These are phyloP conservation scores for Diadophis punctatus DNA, from an alignment of 2,113 vertebrate genomes.

Conservation along the genomic window DNA sequence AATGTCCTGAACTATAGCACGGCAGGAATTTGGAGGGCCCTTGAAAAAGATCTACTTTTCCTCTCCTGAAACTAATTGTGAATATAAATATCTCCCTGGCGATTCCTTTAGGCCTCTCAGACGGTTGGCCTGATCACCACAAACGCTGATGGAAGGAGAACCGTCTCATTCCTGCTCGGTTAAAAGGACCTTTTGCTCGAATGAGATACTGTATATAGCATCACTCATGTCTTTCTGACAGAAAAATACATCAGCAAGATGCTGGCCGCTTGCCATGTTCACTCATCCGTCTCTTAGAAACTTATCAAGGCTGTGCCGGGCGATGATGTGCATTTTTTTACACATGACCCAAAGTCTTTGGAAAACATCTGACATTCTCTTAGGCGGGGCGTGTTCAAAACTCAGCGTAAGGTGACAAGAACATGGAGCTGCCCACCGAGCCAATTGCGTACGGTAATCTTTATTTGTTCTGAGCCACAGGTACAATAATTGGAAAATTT, in stretches of 20 bases:
- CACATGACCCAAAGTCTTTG: slow-evolving; percentile 42
- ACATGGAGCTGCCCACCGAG: slow-evolving; percentile 65
- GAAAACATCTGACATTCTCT: slow-evolving; percentile 44
- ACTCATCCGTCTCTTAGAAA: slow-evolving; percentile 51
- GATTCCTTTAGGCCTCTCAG: not conserved
- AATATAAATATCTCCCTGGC: not conserved
- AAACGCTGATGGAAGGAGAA: not conserved
- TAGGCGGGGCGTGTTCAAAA: slow-evolving; percentile 53
- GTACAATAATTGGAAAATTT: slow-evolving; percentile 66
- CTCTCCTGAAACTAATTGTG: not conserved
- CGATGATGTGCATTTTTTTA: slow-evolving; percentile 32
- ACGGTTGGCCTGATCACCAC: not conserved
- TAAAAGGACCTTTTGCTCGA: slow-evolving; percentile 16
- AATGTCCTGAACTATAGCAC: not conserved
- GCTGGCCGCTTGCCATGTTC: slow-evolving; percentile 34
- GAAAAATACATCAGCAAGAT: slow-evolving; percentile 28
- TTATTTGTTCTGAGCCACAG: slow-evolving; percentile 66
- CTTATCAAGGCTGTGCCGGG: slow-evolving; percentile 11
- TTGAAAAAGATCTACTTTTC: not conserved
- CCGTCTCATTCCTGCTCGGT: slow-evolving; percentile 2
- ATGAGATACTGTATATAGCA: slow-evolving; percentile 20
- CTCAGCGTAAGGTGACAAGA: slow-evolving; percentile 68
- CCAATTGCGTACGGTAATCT: slow-evolving; percentile 72
- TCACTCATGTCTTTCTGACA: not conserved
- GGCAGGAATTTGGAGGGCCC: not conserved